Base-by-base conservation (phyloP, 2,113 vertebrate genomes). In the Scomber scombrus region DNA sequence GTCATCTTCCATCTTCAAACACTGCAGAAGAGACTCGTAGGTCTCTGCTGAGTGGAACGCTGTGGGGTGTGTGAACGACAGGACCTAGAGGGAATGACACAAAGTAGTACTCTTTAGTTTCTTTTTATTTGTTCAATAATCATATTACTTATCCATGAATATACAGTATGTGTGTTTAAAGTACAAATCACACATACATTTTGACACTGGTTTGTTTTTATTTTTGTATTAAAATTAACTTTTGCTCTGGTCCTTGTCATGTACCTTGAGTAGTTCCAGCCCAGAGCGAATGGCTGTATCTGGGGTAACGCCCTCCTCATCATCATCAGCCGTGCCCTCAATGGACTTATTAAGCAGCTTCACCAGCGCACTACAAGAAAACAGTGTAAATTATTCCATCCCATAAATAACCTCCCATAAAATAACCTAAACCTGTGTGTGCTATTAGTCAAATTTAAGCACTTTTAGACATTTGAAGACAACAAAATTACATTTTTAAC, bases 1-100 rank as follows among this genome's bases (percentile, higher is more conserved):
- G 91, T 99, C 98, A 52, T 99, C 98, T 91, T 99, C 98, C 98
- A 99, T 99, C 94, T 98, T 98, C 90, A 99, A 95, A 95, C 98
- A 99, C 95, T 99, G 98, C 76, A 99, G 96, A 65, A 99, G 95
- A 87, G 98, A 99, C 94, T 99, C 98, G 47, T 98, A 99, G 0
- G 98, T 99, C 93, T 99, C 98, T 78, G 97, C 96, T 66, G 98
- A 99, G 95, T 99, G 98, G 95, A 99, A 99, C 54, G 98, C 96
- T 91, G 97, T 98, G 92, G 98, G 98, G 91, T 99, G 98, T 56
- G 98, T 99, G 94, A 99, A 99, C 71, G 98, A 99, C 90, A 99
- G 95, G 92, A 99, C 97, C 98, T 99, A 76, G 8, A 70, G 4
- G 8, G 11, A 5, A 88, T 11, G 66, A 8, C 21, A 72, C 10